Conservation (phyloP, 1,140 invertebrate species). For the Adoxophyes honmai region DNA sequence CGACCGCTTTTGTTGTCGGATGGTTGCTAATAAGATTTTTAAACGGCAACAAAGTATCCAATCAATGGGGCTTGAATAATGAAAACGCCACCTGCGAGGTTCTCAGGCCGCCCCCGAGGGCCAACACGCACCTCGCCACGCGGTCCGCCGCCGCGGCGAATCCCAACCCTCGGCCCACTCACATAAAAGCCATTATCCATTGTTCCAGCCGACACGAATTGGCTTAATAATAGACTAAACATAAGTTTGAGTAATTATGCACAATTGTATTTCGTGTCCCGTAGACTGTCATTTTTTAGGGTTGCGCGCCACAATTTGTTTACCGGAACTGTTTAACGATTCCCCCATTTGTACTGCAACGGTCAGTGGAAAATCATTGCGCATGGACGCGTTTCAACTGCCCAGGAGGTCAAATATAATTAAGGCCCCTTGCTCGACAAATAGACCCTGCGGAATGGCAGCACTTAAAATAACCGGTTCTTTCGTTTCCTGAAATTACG, state of each 20-base stretch:
- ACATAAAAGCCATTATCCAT: conserved; percentile 34
- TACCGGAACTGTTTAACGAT: conserved; percentile 6
- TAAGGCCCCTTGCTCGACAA: not conserved
- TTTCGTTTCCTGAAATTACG: no score
- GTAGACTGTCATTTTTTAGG: conserved; percentile 39
- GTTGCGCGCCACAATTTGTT: not conserved
- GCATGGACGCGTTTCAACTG: not conserved
- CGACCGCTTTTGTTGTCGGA: conserved; percentile 59
- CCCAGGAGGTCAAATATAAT: conserved; percentile 2
- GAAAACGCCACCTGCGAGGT: conserved; percentile 70
- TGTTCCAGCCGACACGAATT: conserved; percentile 14
- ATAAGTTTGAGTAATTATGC: conserved; percentile 65
- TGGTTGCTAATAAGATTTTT: conserved; percentile 76
- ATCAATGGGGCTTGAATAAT: conserved; percentile 76
- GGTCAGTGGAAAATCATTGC: not conserved
- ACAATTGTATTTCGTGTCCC: conserved; percentile 56
- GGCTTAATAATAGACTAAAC: conserved; percentile 31
- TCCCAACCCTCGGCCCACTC: conserved; percentile 32
- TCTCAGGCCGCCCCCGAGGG: conserved; percentile 58
- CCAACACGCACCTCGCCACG: conserved; percentile 62
- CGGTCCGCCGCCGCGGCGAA: conserved; percentile 25
- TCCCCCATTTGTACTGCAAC: conserved; percentile 7
- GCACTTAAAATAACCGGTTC: no score
- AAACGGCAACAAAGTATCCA: conserved; percentile 76
- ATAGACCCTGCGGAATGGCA: no score